phyloP scores from a whole-genome alignment of 2,797 vertebrate species.

The Pseudomugil tenellus region DNA sequence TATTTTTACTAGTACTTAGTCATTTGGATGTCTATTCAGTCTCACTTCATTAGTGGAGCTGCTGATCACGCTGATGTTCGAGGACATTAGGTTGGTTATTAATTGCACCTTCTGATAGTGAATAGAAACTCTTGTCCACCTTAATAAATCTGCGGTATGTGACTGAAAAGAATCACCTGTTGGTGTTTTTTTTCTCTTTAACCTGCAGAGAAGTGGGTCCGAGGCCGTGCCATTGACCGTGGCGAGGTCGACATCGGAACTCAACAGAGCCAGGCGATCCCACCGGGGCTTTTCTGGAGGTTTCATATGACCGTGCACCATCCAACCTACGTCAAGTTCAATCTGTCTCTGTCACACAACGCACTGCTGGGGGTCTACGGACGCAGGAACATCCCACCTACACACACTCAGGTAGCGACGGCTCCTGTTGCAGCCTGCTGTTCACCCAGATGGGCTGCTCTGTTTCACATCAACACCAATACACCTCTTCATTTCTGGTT shows the following conservation, averaged over 20 bases:
- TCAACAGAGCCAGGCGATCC: slow-evolving; percentile 93
- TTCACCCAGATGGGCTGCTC: slow-evolving; percentile 54
- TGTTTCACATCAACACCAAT: slow-evolving; percentile 24
- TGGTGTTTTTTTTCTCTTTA: slow-evolving; percentile 40
- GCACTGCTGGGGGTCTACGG: slow-evolving; percentile 95
- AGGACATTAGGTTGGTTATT: slow-evolving; percentile 57
- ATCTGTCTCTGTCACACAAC: slow-evolving; percentile 93
- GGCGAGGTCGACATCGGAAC: slow-evolving; percentile 94
- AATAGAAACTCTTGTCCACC: slow-evolving; percentile 32
- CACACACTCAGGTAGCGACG: slow-evolving; percentile 92
- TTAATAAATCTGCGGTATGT: slow-evolving; percentile 42
- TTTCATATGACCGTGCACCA: slow-evolving; percentile 94
- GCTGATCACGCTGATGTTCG: slow-evolving; percentile 64
- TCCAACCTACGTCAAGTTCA: slow-evolving; percentile 94
- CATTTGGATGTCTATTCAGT: slow-evolving; percentile 63
- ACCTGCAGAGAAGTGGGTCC: slow-evolving; percentile 86
- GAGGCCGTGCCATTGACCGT: slow-evolving; percentile 92
- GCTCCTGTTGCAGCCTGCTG: slow-evolving; percentile 37
- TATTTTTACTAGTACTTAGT: slow-evolving; percentile 55
- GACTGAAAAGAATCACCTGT: slow-evolving; percentile 33
- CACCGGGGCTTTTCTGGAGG: slow-evolving; percentile 96
- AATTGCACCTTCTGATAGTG: slow-evolving; percentile 55
- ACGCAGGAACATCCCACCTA: slow-evolving; percentile 94
- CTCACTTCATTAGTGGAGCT: slow-evolving; percentile 62
- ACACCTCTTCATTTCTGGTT: slow-evolving; percentile 1